Percentiles rank a stretch among this genome's conserved stretches.
Evolutionary conservation across 2,797 vertebrate genomes (phyloP).

Genomic region (Siniperca scherzeri): DNA sequence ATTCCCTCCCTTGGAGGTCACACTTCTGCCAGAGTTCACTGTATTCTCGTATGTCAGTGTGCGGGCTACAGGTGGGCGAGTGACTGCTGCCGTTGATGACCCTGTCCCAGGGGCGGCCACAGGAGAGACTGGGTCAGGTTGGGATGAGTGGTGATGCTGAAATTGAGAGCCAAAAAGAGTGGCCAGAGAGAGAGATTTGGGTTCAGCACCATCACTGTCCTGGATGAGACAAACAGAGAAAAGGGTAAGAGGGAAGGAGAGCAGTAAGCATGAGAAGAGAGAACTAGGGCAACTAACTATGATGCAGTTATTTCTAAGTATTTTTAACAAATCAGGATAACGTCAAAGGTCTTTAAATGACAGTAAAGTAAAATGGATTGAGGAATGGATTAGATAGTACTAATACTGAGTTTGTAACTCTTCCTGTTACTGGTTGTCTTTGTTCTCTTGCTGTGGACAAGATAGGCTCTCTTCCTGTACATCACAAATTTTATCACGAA

Average conservation of each 20-base stretch:
- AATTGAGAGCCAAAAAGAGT: constrained; percentile 89
- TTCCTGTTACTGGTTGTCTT: background rate
- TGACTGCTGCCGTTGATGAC: constrained; percentile 42
- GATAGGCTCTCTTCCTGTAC: background rate
- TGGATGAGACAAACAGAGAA: constrained; percentile 46
- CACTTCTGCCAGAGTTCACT: constrained; percentile 47
- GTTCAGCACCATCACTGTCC: constrained; percentile 80
- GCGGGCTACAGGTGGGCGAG: constrained; percentile 84
- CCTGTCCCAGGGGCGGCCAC: background rate
- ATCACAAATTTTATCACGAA: background rate
- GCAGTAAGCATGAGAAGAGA: background rate
- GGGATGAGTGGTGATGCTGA: constrained; percentile 53
- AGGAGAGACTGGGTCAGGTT: constrained; percentile 58
- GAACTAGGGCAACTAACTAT: background rate
- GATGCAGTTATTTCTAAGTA: background rate
- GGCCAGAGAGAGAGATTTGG: constrained; percentile 89
- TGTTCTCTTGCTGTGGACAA: background rate
- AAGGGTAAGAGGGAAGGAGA: background rate
- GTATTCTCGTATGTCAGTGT: constrained; percentile 91
- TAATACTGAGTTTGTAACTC: background rate
- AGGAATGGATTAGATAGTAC: background rate
- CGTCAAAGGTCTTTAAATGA: background rate
- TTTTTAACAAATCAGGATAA: background rate
- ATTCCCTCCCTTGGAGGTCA: constrained; percentile 4
- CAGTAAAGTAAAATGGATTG: background rate